Evolutionary conservation across 1,140 invertebrate genomes (phyloP).

Genomic region (Zaprionus tsacasi): DNA sequence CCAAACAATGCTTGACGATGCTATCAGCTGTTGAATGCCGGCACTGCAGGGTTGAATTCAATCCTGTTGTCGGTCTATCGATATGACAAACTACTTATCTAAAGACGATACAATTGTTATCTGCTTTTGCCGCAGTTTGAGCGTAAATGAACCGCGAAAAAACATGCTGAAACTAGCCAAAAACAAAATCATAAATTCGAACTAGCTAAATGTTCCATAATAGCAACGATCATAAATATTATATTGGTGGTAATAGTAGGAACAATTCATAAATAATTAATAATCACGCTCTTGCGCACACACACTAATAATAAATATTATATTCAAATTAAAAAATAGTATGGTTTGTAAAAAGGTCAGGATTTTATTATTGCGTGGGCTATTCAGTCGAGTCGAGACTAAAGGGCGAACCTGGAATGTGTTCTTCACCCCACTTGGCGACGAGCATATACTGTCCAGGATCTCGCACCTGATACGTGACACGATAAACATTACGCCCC

Average conservation of each 20-base stretch:
- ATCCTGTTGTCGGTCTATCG: not conserved
- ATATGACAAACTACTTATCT: not conserved
- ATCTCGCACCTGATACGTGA: slow-evolving; percentile 90
- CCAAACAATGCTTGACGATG: slow-evolving; percentile 25
- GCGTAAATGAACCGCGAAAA: too few relatives aligned
- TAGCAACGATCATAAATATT: too few relatives aligned
- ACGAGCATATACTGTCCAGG: slow-evolving; percentile 93
- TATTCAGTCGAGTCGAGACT: slow-evolving; percentile 86
- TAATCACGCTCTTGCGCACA: too few relatives aligned
- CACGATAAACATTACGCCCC: slow-evolving; percentile 92
- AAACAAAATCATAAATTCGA: too few relatives aligned
- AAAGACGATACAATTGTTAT: not conserved
- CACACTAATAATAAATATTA: too few relatives aligned
- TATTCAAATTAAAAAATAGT: too few relatives aligned
- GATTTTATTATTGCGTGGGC: not conserved
- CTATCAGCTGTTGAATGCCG: slow-evolving; percentile 27
- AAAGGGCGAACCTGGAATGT: slow-evolving; percentile 95
- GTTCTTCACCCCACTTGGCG: slow-evolving; percentile 95
- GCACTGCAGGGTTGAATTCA: not conserved
- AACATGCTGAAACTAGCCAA: too few relatives aligned
- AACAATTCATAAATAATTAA: too few relatives aligned
- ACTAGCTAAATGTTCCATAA: too few relatives aligned
- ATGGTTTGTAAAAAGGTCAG: too few relatives aligned
- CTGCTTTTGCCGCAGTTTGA: not conserved
- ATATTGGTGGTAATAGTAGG: too few relatives aligned